Evolutionary conservation across 2,113 vertebrate genomes (phyloP).

Genomic region (Collichthys lucidus): DNA sequence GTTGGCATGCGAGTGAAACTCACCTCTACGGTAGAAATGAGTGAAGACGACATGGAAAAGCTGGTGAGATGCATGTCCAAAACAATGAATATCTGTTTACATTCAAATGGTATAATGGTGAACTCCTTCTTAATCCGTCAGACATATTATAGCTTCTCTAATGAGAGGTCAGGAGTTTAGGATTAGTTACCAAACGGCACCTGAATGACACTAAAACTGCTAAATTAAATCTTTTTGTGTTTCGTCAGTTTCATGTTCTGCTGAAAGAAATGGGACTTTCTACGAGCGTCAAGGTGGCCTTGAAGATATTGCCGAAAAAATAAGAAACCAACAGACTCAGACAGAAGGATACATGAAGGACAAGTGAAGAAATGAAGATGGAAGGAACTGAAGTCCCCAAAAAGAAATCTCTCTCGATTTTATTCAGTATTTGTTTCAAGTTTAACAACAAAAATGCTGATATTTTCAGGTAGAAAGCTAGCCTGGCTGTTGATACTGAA

Average conservation of each 20-base stretch:
- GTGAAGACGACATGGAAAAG: slow-evolving; percentile 13
- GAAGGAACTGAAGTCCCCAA: not conserved
- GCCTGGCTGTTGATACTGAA: no score
- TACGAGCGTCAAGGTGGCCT: slow-evolving; percentile 1
- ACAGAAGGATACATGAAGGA: not conserved
- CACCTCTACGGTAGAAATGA: not conserved
- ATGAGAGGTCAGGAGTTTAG: no score
- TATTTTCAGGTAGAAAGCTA: no score
- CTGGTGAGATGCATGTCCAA: not conserved
- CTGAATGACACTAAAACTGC: not conserved
- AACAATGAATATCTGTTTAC: not conserved
- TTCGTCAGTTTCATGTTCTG: not conserved
- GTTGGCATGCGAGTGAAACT: not conserved
- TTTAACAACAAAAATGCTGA: no score
- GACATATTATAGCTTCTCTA: no score
- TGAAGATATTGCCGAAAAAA: not conserved
- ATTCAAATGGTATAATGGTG: not conserved
- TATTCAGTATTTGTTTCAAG: no score
- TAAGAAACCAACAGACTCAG: not conserved
- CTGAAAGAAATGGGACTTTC: slow-evolving; percentile 23
- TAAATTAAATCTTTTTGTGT: not conserved
- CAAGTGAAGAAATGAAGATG: not conserved
- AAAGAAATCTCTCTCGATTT: no score
- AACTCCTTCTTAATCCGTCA: not conserved
- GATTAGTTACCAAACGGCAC: not conserved